Base-by-base conservation (phyloP, 2,888 invertebrate species). In the Pheosia tremula region DNA sequence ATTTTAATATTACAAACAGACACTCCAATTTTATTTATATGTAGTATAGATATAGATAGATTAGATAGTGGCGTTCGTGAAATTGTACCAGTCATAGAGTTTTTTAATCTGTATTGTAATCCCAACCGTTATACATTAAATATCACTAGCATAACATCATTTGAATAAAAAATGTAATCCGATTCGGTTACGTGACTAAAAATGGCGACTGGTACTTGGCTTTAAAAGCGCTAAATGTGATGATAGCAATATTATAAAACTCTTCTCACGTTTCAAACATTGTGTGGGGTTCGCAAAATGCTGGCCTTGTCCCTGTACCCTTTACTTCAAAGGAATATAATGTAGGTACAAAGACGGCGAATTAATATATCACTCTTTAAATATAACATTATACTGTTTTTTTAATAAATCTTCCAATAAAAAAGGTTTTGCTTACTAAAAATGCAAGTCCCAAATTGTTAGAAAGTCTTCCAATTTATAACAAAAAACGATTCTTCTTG, bases 111-210 rank as follows among this genome's bases (percentile, higher is more conserved):
- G 6, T 41, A 41, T 41, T 41, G 6, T 7, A 8, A 7, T 41
- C 41, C 8, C 41, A 8, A 41, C 41, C 24, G 9, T 24, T 10
- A 24, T 24, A 50, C 50, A 24, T 50, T 24, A 24, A 50, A 50
- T 24, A 50, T 24, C 24, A 8, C 50, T 4, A 5, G 5, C n/a
- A 24, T 50, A 50, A 24, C 24, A 50, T 47, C 4, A 6, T 50
- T 50, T 9, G 24, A 50, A 50, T 50, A 50, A 53, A 53, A 53
- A 53, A 53, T 53, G 10, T 11, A 53, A 37, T 50, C 24, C 24
- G 6, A 61, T 47, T 53, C n/a, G 8, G 13, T 37, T 11, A 60
- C 45, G 38, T 60, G 55, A 54, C 62, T 45, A 65, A 37, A 60
- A 56, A 65, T 63, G 60, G 56, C 47, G 37, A 53, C 37, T 53